Evolutionary conservation across 2,797 vertebrate species (phyloP), one percentile per base, ranked within the genome.

Genomic region (Antrozous pallidus): DNA sequence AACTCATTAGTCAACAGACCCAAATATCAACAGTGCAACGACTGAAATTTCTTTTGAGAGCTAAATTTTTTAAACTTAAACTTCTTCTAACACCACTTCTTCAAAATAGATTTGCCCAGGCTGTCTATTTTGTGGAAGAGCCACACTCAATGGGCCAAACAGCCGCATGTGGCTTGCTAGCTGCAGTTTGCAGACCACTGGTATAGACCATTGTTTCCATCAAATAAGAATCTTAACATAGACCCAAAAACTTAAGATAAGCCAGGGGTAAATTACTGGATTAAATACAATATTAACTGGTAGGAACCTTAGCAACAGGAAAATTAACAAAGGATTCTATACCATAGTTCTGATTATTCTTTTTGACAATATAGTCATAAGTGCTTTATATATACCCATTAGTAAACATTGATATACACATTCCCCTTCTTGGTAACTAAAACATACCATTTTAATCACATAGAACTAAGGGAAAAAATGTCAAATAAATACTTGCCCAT

Each of bases 361-460:
- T 28, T 84, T 42, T 79, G 26, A 82, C 45, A 95, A 71, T 20
- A 88, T 0, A 65, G 36, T 93, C n/a, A 22, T 22, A 93, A 31
- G n/a, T 45, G 14, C 8, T 77, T 61, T n/a, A 92, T 82, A 38
- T 42, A 40, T 13, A 73, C 3, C 40, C 24, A 85, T 4, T 5
- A 74, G 49, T 14, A 91, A 89, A 74, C 3, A 95, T 47, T 54
- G 73, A 2, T 74, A 85, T n/a, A 67, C 38, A 31, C 56, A 69
- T 80, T 9, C 28, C 20, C 70, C 31, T 81, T 84, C 38, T 58
- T 51, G 17, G 33, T 79, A 63, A 71, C 90, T 14, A 93, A 40
- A 82, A 95, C 18, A n/a, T 47, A 49, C 33, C 20, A 96, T 94
- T 73, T 94, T 94, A 96, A 94, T 31, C 14, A 93, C 24, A 87